Conservation (phyloP, 2,888 invertebrate genomes). For the Drepanosiphum platanoidis region DNA sequence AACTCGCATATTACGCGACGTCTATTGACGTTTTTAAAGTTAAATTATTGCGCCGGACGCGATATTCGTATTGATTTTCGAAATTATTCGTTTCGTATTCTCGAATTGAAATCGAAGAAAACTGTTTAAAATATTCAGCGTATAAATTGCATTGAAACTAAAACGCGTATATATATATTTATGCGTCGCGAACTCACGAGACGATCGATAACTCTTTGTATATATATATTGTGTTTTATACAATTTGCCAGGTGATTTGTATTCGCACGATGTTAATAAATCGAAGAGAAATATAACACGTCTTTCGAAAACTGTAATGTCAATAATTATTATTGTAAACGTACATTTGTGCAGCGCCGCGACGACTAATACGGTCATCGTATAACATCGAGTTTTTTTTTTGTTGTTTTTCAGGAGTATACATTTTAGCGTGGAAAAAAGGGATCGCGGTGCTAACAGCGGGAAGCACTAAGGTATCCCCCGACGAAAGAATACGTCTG, state of each 20-base stretch:
- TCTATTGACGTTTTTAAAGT: neutral
- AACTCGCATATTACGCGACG: neutral
- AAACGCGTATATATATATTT: neutral
- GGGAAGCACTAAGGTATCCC: constrained; percentile 74
- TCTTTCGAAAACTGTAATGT: neutral
- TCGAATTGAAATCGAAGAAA: neutral
- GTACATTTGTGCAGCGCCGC: neutral
- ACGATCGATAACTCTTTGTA: neutral
- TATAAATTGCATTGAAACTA: neutral
- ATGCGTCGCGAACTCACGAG: too few species aligned
- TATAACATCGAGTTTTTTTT: neutral
- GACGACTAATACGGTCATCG: too few species aligned
- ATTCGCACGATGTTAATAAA: neutral
- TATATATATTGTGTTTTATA: neutral
- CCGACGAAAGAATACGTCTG: constrained; percentile 73
- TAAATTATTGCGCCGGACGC: too few species aligned
- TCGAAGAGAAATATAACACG: neutral
- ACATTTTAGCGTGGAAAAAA: constrained; percentile 75
- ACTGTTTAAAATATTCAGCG: neutral
- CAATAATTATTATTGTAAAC: neutral
- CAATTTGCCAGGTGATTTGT: neutral
- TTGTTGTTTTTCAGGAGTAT: constrained; percentile 69
- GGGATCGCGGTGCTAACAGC: constrained; percentile 76
- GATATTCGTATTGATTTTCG: too few species aligned
- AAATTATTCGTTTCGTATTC: neutral